phyloP scores from a whole-genome alignment of 2,797 vertebrate species.

The Sebastes elongatus region DNA sequence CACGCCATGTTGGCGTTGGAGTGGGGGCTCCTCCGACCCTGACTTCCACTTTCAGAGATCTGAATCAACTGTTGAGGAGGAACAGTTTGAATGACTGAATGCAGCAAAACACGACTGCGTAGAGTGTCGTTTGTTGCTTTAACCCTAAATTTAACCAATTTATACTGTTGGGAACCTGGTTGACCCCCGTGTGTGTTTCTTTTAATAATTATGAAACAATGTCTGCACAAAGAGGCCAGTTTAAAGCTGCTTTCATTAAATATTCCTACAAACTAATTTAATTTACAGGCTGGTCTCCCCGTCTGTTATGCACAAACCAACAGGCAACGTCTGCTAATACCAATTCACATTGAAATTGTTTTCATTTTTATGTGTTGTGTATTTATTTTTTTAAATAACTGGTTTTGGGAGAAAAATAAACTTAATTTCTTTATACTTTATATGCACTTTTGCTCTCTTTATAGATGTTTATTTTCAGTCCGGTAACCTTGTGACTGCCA shows the following conservation, averaged over 20 bases:
- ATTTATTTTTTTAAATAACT: neutral
- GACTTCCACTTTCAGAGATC: too few species aligned
- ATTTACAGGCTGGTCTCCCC: neutral
- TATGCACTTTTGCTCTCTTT: neutral
- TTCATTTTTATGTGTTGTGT: too few species aligned
- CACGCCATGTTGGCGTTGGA: too few species aligned
- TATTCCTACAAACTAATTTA: neutral
- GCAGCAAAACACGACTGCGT: slow-evolving; percentile 11
- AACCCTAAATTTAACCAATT: neutral
- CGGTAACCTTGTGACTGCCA: neutral
- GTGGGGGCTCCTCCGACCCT: too few species aligned
- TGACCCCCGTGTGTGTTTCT: neutral
- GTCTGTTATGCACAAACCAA: neutral
- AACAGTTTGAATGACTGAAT: neutral
- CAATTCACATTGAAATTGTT: too few species aligned
- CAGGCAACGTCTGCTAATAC: too few species aligned
- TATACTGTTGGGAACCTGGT: neutral
- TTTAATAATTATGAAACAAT: neutral
- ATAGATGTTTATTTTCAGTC: neutral
- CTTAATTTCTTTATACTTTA: neutral
- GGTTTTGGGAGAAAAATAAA: neutral
- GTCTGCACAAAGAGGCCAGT: slow-evolving; percentile 10
- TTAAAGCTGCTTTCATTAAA: slow-evolving; percentile 15
- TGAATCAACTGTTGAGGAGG: too few species aligned
- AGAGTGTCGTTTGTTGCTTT: neutral